Base-by-base conservation (phyloP, 2,888 invertebrate species). In the Oithona nana region DNA sequence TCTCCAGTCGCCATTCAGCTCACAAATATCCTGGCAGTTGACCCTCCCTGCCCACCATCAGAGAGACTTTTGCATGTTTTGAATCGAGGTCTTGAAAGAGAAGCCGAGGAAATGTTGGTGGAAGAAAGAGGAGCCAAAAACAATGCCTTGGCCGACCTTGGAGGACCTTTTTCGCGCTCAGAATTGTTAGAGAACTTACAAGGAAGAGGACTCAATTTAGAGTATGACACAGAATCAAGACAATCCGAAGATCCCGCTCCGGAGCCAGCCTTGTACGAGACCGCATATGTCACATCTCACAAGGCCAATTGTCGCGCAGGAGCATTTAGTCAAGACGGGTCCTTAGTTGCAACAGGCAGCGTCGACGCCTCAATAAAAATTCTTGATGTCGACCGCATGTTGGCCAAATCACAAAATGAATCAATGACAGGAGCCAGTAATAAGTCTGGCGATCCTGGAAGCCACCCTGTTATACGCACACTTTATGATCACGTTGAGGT, bases 301-400 rank as follows among this genome's bases (percentile, higher is more conserved):
- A 84, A 88, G 65, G 70, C 68, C 28, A 73, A 78, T 63, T 98
- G 97, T 67, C 78, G 97, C 61, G 87, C 95, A 0, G 97, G 94
- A 4, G 92, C 93, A 2, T 99, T 98, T 73, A 94, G 93, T 66
- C 78, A 81, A 8, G 94, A 94, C 74, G 97, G 97, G 0, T 89
- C 93, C 67, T 76, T 98, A 0, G 89, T 97, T 13, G 98, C 98
- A 0, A 98, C 97, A 0, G 98, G 97, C 16, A 95, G 95, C 67
- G 92, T 90, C 1, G 98, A 98, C 74, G 92, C 97, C 1, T 95
- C 95, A 66, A 98, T 98, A 64, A 98, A 98, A 78, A 94, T 98
- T 69, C 75, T 98, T 65, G 97, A 98, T 71, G 97, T 98, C n/a
- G 98, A 98, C 70, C 81, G 97, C 65, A 97, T 98, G 92, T 75